Evolutionary conservation across 2,888 invertebrate genomes (phyloP), one percentile per base, ranked within the genome.

Genomic region (Trichopria drosophilae): DNA sequence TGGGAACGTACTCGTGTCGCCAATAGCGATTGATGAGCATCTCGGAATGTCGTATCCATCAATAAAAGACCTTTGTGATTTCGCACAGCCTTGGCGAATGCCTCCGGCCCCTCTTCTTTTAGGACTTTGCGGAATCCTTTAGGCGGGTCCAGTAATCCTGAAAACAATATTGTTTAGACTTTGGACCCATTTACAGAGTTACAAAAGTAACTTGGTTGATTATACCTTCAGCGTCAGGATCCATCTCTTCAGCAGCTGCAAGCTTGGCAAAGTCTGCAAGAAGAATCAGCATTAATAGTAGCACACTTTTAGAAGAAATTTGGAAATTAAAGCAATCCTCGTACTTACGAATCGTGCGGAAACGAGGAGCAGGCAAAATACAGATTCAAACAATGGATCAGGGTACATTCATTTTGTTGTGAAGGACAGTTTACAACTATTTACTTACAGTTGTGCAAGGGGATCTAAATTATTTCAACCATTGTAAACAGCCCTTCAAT

Each of bases 41-140:
- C 99, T 46, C 98, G 81, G 82, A 87, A 95, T 0, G 99, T 98
- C 0, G 99, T 99, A 79, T 99, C 99, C 93, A 96, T 99, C 36
- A 99, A 81, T 18, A 98, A 81, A 0, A 97, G 81, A 1, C 92
- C 90, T 66, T 91, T 88, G 74, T 93, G 83, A 4, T 86, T 78
- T 0, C 97, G 82, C 0, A 99, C 89, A 0, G 94, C 94, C 73
- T 93, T 94, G 0, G 98, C 98, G 76, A 99, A 99, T 0, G 88
- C 97, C 66, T 89, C 90, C 0, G 99, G 97, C 0, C 99, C 99
- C 52, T 95, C 83, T 54, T 88, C 83, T 54, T 85, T 80, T 34
- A 95, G 82, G 50, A 99, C 85, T 54, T 94, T 85, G 51, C 93
- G 86, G 69, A 91, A 86, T 18, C 98, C 98, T 64, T 80, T 80